Base-by-base conservation (phyloP, 2,888 invertebrate species). In the Ypsolopha scabrella region DNA sequence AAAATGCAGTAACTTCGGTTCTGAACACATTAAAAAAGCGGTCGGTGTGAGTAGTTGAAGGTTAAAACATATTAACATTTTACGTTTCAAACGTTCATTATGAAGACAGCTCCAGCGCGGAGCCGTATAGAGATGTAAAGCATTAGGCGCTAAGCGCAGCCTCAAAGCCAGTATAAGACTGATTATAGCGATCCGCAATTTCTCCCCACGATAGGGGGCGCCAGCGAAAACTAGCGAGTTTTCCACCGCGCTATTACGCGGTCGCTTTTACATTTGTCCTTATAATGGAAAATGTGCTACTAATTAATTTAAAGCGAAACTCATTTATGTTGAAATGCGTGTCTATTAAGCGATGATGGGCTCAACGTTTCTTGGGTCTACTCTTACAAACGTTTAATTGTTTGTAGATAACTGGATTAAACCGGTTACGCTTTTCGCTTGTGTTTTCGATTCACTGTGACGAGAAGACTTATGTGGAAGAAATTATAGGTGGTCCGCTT, bases 221-320 rank as follows among this genome's bases (percentile, higher is more conserved):
- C 82, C 83, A 80, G 80, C 81, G 80, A 85, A 85, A 85, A 85
- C 86, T 86, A 83, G 83, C 82, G 82, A 83, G 83, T 86, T 86
- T 85, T 85, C 80, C 86, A 80, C 82, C 83, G 75, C 80, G 80
- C 80, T 82, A 85, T 86, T 86, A 86, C 81, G 86, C 85, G 86
- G 86, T 85, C 75, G 82, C 82, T 79, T 81, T 78, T 81, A 82
- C 86, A 86, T 86, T 86, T 86, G 86, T 86, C 86, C 80, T 85
- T 86, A 85, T 86, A 86, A 86, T 86, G 86, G 85, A 85, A 86
- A 80, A 85, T 81, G 82, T 81, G 83, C 75, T 82, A 85, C 86
- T 86, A 86, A 86, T 86, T 86, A 86, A 86, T 86, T 86, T 80
- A 80, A 79, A 81, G 79, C 72, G 85, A 81, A 83, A 83, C 81